Percentiles rank a stretch among this genome's conserved stretches.
phyloP scores from a whole-genome alignment of 2,113 vertebrate species.

The Corythornis madagascariensis region DNA sequence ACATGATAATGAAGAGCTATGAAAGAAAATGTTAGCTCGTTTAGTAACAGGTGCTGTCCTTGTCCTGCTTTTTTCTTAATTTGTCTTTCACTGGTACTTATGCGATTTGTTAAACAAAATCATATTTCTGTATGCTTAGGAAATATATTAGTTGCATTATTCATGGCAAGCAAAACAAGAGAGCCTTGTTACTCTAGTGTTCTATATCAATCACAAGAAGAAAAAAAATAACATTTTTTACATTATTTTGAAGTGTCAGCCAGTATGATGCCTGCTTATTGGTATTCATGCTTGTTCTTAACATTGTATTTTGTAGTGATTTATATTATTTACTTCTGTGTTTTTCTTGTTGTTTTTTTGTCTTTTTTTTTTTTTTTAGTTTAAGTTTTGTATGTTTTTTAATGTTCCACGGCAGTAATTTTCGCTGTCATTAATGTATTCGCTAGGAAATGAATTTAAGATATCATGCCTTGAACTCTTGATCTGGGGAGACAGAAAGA shows the following conservation, averaged over 20 bases:
- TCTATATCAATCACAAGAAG: neutral
- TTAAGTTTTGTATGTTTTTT: neutral
- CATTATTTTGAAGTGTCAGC: neutral
- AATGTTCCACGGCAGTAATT: neutral
- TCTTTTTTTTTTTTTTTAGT: neutral
- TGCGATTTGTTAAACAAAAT: neutral
- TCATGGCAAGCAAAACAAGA: neutral
- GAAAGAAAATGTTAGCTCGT: slow-evolving; percentile 54
- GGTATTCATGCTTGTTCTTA: neutral
- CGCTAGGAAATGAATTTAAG: neutral
- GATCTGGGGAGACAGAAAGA: neutral
- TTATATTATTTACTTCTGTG: neutral
- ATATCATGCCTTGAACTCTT: neutral
- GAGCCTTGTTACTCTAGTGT: neutral
- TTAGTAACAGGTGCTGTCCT: slow-evolving; percentile 60
- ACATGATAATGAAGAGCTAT: slow-evolving; percentile 18
- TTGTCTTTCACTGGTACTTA: neutral
- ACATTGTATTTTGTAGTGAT: slow-evolving; percentile 8
- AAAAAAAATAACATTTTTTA: neutral
- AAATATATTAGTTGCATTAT: neutral
- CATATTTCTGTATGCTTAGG: neutral
- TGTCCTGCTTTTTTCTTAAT: slow-evolving; percentile 31
- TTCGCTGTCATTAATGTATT: neutral
- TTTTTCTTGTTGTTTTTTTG: neutral
- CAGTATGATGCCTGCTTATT: neutral